Conservation (phyloP, 2,113 vertebrate genomes). For the Terrapene triunguis region DNA sequence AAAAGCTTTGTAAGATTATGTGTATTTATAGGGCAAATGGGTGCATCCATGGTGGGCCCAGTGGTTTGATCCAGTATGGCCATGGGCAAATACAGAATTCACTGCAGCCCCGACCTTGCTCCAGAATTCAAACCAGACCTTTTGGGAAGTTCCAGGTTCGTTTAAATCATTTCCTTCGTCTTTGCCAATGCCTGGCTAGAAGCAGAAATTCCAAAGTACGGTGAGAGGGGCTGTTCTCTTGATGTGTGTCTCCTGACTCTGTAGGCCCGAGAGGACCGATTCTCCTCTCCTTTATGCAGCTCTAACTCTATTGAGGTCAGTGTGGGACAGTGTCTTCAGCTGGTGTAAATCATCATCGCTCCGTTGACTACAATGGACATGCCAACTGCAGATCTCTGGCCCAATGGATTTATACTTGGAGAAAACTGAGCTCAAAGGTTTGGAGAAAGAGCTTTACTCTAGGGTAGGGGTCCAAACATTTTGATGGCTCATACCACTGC, state of each 20-base stretch:
- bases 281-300: neutral
- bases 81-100: neutral
- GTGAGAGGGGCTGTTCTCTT: neutral
- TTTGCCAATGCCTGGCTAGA: neutral
- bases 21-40: too few species aligned
- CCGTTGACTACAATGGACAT: too few species aligned
- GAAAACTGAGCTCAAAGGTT: too few species aligned
- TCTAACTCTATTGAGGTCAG: neutral
- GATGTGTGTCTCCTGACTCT: neutral
- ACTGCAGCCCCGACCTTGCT: neutral
- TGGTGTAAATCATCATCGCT: neutral
- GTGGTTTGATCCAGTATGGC: neutral
- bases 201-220: neutral
- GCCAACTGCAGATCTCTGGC: too few species aligned
- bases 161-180: neutral
- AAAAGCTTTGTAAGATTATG: too few species aligned
- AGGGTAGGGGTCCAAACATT: too few species aligned
- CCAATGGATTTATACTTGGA: too few species aligned
- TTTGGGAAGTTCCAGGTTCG: neutral
- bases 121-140: neutral
- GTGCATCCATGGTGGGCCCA: too few species aligned
- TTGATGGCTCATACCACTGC: too few species aligned
- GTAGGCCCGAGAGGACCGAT: neutral
- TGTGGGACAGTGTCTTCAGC: neutral
- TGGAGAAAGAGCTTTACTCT: too few species aligned